Evolutionary conservation across 2,797 vertebrate species (phyloP).

Genomic region (Cyprinella venusta): DNA sequence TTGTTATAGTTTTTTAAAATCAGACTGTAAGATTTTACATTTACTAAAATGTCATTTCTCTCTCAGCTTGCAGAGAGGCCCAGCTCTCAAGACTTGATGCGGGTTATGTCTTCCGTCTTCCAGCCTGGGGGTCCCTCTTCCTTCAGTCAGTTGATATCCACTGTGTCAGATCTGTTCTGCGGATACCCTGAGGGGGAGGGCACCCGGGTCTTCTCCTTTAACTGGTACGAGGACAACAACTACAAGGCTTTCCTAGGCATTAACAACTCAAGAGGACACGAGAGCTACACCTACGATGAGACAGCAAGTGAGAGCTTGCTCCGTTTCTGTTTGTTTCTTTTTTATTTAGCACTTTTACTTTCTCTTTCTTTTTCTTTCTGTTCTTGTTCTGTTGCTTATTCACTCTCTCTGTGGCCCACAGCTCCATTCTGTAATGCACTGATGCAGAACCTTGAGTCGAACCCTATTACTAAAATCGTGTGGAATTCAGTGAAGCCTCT

Average conservation of each 20-base stretch:
- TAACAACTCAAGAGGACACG: conserved; percentile 82
- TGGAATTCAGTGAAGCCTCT: conserved; percentile 95
- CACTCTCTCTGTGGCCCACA: conserved; percentile 71
- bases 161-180: conserved; percentile 87
- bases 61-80: conserved; percentile 79
- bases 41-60: background rate
- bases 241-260: conserved; percentile 96
- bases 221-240: conserved; percentile 99
- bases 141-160: conserved; percentile 79
- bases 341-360: background rate
- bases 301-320: conserved; percentile 85
- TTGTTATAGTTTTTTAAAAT: background rate
- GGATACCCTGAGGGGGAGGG: conserved; percentile 92
- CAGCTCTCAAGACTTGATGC: conserved; percentile 83
- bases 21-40: background rate
- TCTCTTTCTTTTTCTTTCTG: background rate
- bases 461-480: conserved; percentile 90
- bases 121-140: conserved; percentile 77
- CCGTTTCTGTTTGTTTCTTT: background rate
- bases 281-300: conserved; percentile 83
- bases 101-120: conserved; percentile 75
- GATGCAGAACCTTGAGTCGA: conserved; percentile 93
- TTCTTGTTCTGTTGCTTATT: background rate
- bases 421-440: conserved; percentile 92
- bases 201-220: conserved; percentile 91